phyloP scores from a whole-genome alignment of 2,888 invertebrate species.

The Pyrrhia umbra region DNA sequence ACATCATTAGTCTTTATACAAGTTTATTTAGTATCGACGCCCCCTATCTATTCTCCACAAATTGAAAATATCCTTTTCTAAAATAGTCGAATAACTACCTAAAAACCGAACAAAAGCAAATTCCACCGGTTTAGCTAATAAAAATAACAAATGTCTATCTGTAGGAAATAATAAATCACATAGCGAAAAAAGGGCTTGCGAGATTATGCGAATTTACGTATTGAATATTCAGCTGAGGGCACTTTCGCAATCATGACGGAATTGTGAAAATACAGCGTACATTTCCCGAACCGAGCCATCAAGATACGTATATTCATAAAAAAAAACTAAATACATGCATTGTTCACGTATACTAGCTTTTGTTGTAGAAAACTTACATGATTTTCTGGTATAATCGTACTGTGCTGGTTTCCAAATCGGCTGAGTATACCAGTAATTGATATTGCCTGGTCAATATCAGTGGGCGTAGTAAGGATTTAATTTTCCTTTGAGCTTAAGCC shows the following conservation, averaged over 20 bases:
- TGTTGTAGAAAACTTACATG: not conserved
- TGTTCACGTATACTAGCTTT: constrained; percentile 1
- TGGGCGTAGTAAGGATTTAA: constrained; percentile 4
- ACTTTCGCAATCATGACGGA: constrained; percentile 60
- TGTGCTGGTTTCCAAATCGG: not conserved
- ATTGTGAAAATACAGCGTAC: constrained; percentile 54
- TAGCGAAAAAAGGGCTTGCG: constrained; percentile 48
- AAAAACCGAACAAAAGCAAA: constrained; percentile 13
- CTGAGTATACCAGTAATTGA: constrained; percentile 5
- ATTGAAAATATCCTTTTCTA: not conserved
- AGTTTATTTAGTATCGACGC: not conserved
- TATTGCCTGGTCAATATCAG: constrained; percentile 3
- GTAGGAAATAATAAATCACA: constrained; percentile 44
- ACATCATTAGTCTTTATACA: too few species aligned
- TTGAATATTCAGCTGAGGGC: constrained; percentile 66
- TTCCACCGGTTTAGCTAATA: constrained; percentile 24
- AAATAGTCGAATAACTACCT: not conserved
- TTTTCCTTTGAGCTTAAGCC: constrained; percentile 3
- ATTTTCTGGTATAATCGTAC: not conserved
- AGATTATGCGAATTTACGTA: constrained; percentile 66
- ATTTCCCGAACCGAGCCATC: constrained; percentile 33
- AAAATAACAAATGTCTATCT: constrained; percentile 48
- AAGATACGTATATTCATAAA: not conserved
- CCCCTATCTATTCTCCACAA: not conserved
- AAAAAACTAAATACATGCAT: not conserved